These are phyloP conservation scores for Mylabris phalerata DNA, from an alignment of 1,140 invertebrate species.

Conservation along the genomic window DNA sequence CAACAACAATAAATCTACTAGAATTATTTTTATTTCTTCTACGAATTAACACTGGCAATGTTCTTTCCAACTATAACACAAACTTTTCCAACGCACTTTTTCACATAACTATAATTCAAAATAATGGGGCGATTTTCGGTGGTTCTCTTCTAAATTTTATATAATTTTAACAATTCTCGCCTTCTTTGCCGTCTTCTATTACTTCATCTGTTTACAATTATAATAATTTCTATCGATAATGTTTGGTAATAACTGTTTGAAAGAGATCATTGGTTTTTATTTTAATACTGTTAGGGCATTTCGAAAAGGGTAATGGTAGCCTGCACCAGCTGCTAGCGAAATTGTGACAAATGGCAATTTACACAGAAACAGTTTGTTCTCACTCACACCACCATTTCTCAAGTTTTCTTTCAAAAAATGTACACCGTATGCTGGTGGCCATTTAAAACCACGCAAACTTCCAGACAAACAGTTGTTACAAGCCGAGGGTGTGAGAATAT, in stretches of 20 bases:
- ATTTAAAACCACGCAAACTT: constrained; percentile 29
- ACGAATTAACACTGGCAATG: constrained; percentile 9
- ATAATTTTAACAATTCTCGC: neutral
- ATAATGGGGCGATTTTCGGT: constrained; percentile 18
- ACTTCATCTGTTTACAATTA: neutral
- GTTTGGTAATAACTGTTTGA: neutral
- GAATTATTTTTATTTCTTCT: constrained; percentile 31
- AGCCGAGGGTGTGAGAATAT: constrained; percentile 5
- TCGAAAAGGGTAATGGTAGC: too few species aligned
- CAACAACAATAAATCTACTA: constrained; percentile 22
- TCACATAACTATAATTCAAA: constrained; percentile 22
- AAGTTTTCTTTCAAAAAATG: neutral
- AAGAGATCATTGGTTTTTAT: neutral
- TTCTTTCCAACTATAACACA: constrained; percentile 14
- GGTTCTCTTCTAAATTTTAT: neutral
- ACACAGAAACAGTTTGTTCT: constrained; percentile 23
- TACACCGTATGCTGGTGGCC: constrained; percentile 22
- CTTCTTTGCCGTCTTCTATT: too few species aligned
- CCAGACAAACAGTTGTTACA: constrained; percentile 22
- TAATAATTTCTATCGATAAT: neutral
- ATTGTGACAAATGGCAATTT: constrained; percentile 29
- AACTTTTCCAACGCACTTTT: constrained; percentile 30
- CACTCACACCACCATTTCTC: constrained; percentile 22
- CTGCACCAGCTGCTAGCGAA: constrained; percentile 23
- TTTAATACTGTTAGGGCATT: neutral